Evolutionary conservation across 2,888 invertebrate species (phyloP).

Genomic region (Melieria picta): DNA sequence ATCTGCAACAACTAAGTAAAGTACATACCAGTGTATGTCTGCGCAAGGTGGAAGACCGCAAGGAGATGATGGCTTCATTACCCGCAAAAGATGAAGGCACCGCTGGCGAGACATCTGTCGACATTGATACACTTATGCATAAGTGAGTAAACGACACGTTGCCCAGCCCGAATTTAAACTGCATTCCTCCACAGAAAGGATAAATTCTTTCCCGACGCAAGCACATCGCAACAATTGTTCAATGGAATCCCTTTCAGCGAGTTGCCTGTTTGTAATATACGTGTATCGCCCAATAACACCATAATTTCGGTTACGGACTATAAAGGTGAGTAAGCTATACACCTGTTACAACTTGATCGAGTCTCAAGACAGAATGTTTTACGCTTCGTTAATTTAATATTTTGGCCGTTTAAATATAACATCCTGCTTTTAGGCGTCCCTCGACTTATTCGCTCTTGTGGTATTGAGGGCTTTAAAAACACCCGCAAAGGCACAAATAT

Average conservation of each 20-base stretch:
- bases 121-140: slow-evolving; percentile 74
- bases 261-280: slow-evolving; percentile 84
- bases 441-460: slow-evolving; percentile 78
- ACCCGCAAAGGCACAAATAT: slow-evolving; percentile 95
- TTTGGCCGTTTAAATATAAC: no score
- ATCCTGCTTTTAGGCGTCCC: slow-evolving; percentile 65
- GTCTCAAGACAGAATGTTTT: slow-evolving; percentile 2
- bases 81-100: slow-evolving; percentile 78
- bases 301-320: slow-evolving; percentile 79
- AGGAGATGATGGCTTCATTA: slow-evolving; percentile 69
- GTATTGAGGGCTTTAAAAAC: slow-evolving; percentile 94
- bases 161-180: not conserved
- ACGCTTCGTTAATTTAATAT: not conserved
- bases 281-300: slow-evolving; percentile 88
- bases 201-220: slow-evolving; percentile 78
- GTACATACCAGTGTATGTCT: slow-evolving; percentile 52
- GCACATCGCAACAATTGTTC: slow-evolving; percentile 77
- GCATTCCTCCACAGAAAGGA: slow-evolving; percentile 68
- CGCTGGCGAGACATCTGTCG: slow-evolving; percentile 77
- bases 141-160: slow-evolving; percentile 66
- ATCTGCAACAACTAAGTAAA: slow-evolving; percentile 20
- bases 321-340: slow-evolving; percentile 68
- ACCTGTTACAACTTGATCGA: no score
- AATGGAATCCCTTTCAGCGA: slow-evolving; percentile 82
- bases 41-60: slow-evolving; percentile 68